Conservation (phyloP, 2,113 vertebrate species). For the Mustelus asterias region DNA sequence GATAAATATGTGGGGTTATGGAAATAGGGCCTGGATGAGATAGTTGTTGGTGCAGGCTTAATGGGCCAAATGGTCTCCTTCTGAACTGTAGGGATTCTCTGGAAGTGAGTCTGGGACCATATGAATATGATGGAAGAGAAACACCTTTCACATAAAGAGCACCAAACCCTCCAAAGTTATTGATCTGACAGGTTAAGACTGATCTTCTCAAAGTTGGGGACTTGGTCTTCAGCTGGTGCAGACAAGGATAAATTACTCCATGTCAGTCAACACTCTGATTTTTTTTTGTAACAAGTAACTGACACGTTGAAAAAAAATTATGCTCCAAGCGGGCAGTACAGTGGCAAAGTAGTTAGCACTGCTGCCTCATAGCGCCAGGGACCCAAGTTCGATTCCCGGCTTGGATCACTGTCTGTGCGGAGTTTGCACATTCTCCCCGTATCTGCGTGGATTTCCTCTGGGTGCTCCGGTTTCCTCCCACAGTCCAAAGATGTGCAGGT, state of each 20-base stretch:
- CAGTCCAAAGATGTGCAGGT: too few species aligned
- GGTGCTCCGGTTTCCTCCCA: too few species aligned
- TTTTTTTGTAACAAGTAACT: slow-evolving; percentile 15
- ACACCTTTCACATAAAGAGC: neutral
- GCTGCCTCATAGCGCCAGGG: too few species aligned
- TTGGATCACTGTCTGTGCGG: too few species aligned
- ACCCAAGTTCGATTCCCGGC: too few species aligned
- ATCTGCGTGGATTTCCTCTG: too few species aligned
- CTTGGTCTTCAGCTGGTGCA: neutral
- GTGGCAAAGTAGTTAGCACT: too few species aligned
- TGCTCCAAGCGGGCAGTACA: neutral
- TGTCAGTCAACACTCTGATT: neutral
- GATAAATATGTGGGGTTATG: too few species aligned
- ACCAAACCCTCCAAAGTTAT: slow-evolving; percentile 39
- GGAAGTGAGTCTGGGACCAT: slow-evolving; percentile 36
- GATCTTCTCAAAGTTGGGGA: neutral
- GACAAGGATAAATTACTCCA: neutral
- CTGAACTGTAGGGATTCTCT: neutral
- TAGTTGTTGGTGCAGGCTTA: too few species aligned
- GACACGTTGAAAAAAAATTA: neutral
- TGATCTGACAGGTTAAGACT: neutral
- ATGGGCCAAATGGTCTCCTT: too few species aligned
- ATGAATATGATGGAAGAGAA: slow-evolving; percentile 41
- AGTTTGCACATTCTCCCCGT: too few species aligned
- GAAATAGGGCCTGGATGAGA: too few species aligned